Evolutionary conservation across 1,140 invertebrate species (phyloP), one percentile per base, ranked within the genome.

Genomic region (Drosophila sulfurigaster): DNA sequence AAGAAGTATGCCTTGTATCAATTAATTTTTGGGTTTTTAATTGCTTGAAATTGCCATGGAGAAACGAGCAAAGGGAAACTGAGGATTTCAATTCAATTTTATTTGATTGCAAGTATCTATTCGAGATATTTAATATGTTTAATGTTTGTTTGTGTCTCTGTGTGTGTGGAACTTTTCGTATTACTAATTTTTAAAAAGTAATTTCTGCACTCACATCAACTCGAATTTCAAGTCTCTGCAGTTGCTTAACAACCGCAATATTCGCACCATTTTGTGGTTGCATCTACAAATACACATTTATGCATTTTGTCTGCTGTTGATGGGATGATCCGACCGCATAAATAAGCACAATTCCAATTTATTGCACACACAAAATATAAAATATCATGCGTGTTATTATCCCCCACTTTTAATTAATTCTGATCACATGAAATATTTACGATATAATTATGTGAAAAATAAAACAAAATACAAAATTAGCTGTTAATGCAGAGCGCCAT

Each of bases 381-480:
- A 81, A 43, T 41, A 75, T 70, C 54, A 43, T n/a, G 30, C 16
- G 25, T 48, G 51, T 63, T 45, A 71, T 64, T 69, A 62, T 74
- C 38, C 43, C 43, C 7, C 46, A 80, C 41, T 82, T 57, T 77
- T 71, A 78, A 87, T 87, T 75, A 87, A 80, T 86, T 88, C 81
- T 71, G 79, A 87, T 88, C 68, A 73, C 78, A 87, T 82, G 60
- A 75, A 79, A 79, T 68, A 75, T 45, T n/a, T 38, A 38, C 8
- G 35, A 66, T 71, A 54, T 48, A 68, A 72, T 73, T 56, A 45
- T 59, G 58, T 25, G 7, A 25, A 57, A 16, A 56, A 38, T 38
- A 49, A 11, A 52, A 41, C 48, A 16, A 52, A 28, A 35, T 43
- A 28, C 2, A 58, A 52, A 25, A 73, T 41, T 30, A 43, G 48